Conservation (phyloP, 2,888 invertebrate genomes). For the Saturnia pavonia region DNA sequence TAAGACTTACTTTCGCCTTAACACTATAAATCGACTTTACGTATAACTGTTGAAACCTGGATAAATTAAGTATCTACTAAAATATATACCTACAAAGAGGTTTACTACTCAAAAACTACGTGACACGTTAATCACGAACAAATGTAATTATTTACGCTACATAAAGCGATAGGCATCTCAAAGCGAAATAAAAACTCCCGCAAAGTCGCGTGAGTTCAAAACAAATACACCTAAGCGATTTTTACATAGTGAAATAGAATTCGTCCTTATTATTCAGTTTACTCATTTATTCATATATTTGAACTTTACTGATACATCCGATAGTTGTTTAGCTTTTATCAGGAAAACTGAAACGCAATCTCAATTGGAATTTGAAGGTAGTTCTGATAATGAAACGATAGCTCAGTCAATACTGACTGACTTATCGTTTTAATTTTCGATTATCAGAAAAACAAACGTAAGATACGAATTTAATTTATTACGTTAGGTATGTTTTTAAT, state of each 20-base stretch:
- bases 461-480: not conserved
- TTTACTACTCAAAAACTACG: not conserved
- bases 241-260: not conserved
- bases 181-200: not conserved
- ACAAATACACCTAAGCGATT: not conserved
- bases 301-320: not conserved
- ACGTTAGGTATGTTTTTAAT: too few relatives aligned
- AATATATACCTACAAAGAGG: not conserved
- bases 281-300: not conserved
- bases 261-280: not conserved
- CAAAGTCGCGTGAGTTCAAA: not conserved
- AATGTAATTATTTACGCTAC: slow-evolving; percentile 6
- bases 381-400: not conserved
- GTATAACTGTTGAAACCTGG: not conserved
- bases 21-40: not conserved
- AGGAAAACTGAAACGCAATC: not conserved
- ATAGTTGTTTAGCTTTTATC: too few relatives aligned
- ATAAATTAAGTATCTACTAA: not conserved
- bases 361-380: not conserved
- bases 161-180: not conserved
- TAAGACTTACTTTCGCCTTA: not conserved
- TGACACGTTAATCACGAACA: slow-evolving; percentile 1
- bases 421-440: not conserved
- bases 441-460: not conserved
- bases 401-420: not conserved